Percentiles rank a stretch among this genome's conserved stretches.
Evolutionary conservation across 2,113 vertebrate species (phyloP).

Genomic region (Typhlomys cinereus): DNA sequence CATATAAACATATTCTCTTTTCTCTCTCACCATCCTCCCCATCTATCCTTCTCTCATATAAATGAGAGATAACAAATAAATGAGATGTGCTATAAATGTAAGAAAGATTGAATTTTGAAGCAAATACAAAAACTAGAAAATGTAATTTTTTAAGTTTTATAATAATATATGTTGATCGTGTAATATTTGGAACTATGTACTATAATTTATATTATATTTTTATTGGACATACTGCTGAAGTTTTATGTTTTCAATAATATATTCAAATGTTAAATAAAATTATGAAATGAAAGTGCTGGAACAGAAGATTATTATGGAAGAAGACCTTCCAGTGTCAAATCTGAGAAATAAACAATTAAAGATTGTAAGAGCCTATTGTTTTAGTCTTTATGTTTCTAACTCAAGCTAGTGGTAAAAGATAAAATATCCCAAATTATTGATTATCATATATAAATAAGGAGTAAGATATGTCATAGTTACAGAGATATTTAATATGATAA

Average conservation of each 20-base stretch:
- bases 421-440: not conserved
- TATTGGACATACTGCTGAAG: not conserved
- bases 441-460: not conserved
- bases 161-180: constrained; percentile 44
- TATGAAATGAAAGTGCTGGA: constrained; percentile 11
- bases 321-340: constrained; percentile 18
- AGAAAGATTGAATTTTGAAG: constrained; percentile 27
- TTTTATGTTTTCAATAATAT: not conserved
- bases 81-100: not conserved
- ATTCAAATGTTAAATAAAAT: not conserved
- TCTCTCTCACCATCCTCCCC: too few species aligned
- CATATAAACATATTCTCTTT: too few species aligned
- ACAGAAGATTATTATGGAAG: not conserved
- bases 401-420: not conserved
- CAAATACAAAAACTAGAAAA: not conserved
- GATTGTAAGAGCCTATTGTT: not conserved
- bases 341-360: not conserved
- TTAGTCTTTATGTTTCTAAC: constrained; percentile 42
- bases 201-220: not conserved
- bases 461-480: not conserved
- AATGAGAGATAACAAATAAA: too few species aligned
- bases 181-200: not conserved
- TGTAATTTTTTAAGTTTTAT: constrained; percentile 16
- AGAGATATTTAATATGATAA: constrained; percentile 1
- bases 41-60: too few species aligned